Evolutionary conservation across 1,140 invertebrate genomes (phyloP).

Genomic region (Venustaconcha ellipsiformis): DNA sequence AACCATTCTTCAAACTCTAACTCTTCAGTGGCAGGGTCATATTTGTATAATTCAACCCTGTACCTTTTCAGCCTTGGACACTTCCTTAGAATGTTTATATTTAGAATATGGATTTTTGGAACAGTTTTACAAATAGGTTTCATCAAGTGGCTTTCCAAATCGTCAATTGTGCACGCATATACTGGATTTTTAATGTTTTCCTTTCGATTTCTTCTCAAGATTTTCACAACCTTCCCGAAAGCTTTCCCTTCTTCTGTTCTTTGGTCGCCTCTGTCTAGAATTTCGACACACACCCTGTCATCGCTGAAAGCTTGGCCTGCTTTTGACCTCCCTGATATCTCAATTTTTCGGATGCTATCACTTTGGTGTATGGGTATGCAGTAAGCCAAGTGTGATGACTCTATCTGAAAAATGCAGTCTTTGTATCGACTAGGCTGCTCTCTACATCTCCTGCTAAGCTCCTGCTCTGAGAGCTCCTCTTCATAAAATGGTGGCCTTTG

Average conservation of each 20-base stretch:
- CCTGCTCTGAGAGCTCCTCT: no score
- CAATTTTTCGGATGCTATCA: constrained; percentile 1
- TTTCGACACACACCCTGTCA: constrained; percentile 60
- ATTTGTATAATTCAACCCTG: constrained; percentile 39
- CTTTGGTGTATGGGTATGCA: constrained; percentile 5
- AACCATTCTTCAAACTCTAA: constrained; percentile 3
- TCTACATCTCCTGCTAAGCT: no score
- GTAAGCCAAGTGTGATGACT: constrained; percentile 6
- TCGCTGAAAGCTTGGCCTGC: constrained; percentile 50
- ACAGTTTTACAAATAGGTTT: constrained; percentile 47
- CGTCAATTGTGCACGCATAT: constrained; percentile 46
- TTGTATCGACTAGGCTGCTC: constrained; percentile 6
- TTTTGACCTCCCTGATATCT: constrained; percentile 23
- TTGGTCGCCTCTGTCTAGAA: constrained; percentile 27
- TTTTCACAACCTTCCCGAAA: constrained; percentile 50
- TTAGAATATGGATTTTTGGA: constrained; percentile 51
- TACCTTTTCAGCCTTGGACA: constrained; percentile 18
- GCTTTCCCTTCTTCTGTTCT: constrained; percentile 4
- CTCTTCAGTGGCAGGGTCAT: constrained; percentile 10
- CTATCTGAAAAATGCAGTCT: constrained; percentile 13
- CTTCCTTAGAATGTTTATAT: constrained; percentile 24
- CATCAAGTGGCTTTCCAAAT: constrained; percentile 41
- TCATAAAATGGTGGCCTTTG: no score
- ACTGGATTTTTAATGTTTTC: constrained; percentile 32
- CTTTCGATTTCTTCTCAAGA: constrained; percentile 37